These are phyloP conservation scores for Papilio protenor DNA, from an alignment of 2,888 invertebrate species.

Conservation along the genomic window DNA sequence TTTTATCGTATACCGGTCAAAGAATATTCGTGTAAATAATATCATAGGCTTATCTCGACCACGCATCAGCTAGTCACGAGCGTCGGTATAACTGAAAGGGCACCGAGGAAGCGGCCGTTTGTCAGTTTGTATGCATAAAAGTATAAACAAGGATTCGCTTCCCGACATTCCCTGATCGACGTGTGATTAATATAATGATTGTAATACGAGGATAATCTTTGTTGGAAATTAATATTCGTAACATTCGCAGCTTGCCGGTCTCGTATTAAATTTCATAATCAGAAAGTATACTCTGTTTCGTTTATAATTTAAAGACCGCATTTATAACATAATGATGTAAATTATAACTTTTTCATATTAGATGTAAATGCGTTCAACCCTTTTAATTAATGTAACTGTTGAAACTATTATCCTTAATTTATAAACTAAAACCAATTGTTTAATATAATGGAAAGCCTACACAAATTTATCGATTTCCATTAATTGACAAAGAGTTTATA, in stretches of 20 bases:
- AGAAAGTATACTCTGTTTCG: background rate
- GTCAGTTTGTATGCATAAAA: conserved; percentile 63
- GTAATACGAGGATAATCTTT: conserved; percentile 4
- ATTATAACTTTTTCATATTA: background rate
- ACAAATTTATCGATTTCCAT: background rate
- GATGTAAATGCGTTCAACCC: background rate
- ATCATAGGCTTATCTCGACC: conserved; percentile 33
- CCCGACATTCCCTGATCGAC: conserved; percentile 47
- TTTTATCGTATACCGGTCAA: conserved; percentile 53
- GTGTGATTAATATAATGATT: conserved; percentile 48
- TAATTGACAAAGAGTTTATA: background rate
- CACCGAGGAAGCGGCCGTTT: conserved; percentile 61
- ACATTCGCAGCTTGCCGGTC: background rate
- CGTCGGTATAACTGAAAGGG: conserved; percentile 69
- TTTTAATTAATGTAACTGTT: too few species aligned
- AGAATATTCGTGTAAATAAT: conserved; percentile 54
- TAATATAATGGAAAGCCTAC: too few species aligned
- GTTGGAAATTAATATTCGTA: conserved; percentile 8
- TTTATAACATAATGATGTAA: too few species aligned
- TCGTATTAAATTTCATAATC: background rate
- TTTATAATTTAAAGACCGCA: background rate
- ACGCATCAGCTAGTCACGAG: conserved; percentile 75
- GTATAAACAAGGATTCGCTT: conserved; percentile 55
- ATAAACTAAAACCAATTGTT: too few species aligned
- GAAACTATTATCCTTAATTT: too few species aligned